phyloP scores from a whole-genome alignment of 1,140 invertebrate genomes.

The Drosophila sulfurigaster region DNA sequence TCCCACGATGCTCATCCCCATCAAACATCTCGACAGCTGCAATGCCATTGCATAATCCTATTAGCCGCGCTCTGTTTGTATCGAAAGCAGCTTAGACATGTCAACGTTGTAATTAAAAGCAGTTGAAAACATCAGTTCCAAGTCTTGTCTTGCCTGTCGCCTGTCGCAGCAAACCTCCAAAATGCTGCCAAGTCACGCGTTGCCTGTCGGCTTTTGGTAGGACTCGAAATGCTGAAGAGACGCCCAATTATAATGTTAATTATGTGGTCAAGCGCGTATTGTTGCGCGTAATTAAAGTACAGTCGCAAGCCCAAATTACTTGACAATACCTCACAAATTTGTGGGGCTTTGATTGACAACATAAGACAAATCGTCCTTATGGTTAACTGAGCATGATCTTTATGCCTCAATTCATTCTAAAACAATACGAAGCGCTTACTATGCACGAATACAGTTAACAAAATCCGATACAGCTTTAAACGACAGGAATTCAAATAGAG shows the following conservation, averaged over 20 bases:
- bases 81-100: constrained; percentile 80
- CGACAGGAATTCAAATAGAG: not conserved
- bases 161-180: constrained; percentile 34
- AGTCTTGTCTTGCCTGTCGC: constrained; percentile 11
- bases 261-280: constrained; percentile 52
- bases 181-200: constrained; percentile 74
- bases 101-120: constrained; percentile 81
- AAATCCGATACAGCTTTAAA: not conserved
- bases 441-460: not conserved
- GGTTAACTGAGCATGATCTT: constrained; percentile 21
- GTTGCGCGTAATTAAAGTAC: constrained; percentile 38
- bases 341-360: constrained; percentile 7
- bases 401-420: not conserved
- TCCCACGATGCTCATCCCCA: not conserved
- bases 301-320: not conserved
- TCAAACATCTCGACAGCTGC: constrained; percentile 44
- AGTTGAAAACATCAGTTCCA: constrained; percentile 72
- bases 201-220: constrained; percentile 64
- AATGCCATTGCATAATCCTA: constrained; percentile 64
- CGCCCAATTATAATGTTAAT: constrained; percentile 78
- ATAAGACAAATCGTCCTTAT: constrained; percentile 8
- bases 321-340: constrained; percentile 21
- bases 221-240: constrained; percentile 19
- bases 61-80: constrained; percentile 71
- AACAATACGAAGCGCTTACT: not conserved